Percentiles rank a stretch among this genome's conserved stretches.
Conservation (phyloP, 2,888 invertebrate genomes). For the Conchocele bisecta region DNA sequence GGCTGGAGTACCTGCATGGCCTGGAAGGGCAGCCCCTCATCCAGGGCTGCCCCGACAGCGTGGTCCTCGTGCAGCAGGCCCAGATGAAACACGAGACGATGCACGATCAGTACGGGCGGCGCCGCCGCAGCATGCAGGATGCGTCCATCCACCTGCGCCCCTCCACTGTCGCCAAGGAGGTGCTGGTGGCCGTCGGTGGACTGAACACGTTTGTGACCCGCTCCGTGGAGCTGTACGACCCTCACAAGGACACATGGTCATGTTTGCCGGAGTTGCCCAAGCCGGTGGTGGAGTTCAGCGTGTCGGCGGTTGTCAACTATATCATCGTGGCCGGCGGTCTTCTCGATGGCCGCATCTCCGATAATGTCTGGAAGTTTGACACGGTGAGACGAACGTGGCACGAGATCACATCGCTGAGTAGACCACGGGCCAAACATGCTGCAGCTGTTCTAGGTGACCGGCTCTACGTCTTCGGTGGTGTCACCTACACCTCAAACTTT, state of each 20-base stretch:
- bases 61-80: constrained; percentile 74
- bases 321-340: constrained; percentile 81
- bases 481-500: constrained; percentile 68
- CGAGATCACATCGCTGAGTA: constrained; percentile 72
- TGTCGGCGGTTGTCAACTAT: constrained; percentile 74
- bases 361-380: constrained; percentile 80
- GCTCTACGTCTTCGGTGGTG: constrained; percentile 80
- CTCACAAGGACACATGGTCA: constrained; percentile 79
- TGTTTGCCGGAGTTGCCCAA: constrained; percentile 77
- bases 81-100: constrained; percentile 74
- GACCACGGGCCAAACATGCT: constrained; percentile 80
- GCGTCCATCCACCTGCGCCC: constrained; percentile 77
- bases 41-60: constrained; percentile 69
- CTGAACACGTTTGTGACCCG: constrained; percentile 72
- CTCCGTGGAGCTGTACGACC: constrained; percentile 80
- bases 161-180: constrained; percentile 81
- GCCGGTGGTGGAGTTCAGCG: constrained; percentile 76
- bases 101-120: constrained; percentile 76
- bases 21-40: constrained; percentile 75
- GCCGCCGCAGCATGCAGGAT: constrained; percentile 79
- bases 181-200: constrained; percentile 80
- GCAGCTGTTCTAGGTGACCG: constrained; percentile 75
- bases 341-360: constrained; percentile 74
- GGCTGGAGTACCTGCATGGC: constrained; percentile 70
- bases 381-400: constrained; percentile 77